A percentile compares a stretch with the other conserved stretches of the same genome.
phyloP scores from a whole-genome alignment of 2,888 invertebrate genomes.

The Pseudococcus longispinus region DNA sequence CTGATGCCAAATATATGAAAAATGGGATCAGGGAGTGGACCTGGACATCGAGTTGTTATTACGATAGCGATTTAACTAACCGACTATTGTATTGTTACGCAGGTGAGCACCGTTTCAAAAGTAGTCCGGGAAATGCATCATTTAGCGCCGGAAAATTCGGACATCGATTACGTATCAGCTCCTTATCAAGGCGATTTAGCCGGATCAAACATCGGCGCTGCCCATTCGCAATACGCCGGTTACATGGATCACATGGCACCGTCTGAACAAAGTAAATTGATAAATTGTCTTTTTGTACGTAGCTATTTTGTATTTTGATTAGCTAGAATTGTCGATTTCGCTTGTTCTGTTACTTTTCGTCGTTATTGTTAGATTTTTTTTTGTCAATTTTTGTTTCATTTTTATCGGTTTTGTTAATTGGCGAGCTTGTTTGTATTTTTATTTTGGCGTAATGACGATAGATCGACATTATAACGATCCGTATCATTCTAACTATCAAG shows the following conservation, averaged over 20 bases:
- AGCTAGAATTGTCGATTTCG: neutral
- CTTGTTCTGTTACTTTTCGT: neutral
- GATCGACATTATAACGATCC: conserved; percentile 62
- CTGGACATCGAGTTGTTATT: no score
- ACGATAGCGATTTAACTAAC: no score
- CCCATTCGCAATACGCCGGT: conserved; percentile 54
- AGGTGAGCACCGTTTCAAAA: conserved; percentile 76
- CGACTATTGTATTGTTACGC: conserved; percentile 58
- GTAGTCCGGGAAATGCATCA: conserved; percentile 72
- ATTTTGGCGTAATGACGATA: conserved; percentile 55
- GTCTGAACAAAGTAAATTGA: conserved; percentile 42
- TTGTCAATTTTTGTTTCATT: neutral
- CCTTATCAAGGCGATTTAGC: conserved; percentile 56
- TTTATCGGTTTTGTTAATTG: conserved; percentile 20
- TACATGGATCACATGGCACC: conserved; percentile 52
- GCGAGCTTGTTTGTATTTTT: conserved; percentile 49
- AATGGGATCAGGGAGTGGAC: no score
- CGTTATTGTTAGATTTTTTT: neutral
- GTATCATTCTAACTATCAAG: conserved; percentile 67
- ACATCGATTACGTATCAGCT: conserved; percentile 63
- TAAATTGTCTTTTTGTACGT: neutral
- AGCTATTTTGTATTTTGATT: neutral
- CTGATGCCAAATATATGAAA: neutral
- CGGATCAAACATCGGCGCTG: neutral
- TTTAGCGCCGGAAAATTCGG: conserved; percentile 66